Evolutionary conservation across 1,140 invertebrate genomes (phyloP).

Genomic region (Octopus sinensis): DNA sequence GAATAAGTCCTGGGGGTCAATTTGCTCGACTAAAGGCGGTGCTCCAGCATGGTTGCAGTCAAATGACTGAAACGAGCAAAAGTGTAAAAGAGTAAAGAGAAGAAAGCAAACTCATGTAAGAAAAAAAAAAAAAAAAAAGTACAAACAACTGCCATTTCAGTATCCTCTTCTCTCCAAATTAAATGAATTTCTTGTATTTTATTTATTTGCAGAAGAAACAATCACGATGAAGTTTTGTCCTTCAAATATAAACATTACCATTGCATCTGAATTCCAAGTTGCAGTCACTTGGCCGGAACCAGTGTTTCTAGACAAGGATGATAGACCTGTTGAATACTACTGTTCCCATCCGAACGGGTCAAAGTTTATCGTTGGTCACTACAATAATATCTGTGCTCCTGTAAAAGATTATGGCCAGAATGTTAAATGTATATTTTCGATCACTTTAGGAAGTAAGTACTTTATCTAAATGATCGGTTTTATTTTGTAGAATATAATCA

Average conservation of each 20-base stretch:
- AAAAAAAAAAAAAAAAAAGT: too few relatives aligned
- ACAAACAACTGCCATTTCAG: too few relatives aligned
- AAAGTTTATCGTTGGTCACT: slow-evolving; percentile 13
- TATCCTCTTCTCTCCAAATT: background rate
- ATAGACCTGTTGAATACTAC: slow-evolving; percentile 10
- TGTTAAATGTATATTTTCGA: background rate
- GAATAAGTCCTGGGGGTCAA: too few relatives aligned
- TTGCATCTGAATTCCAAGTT: slow-evolving; percentile 4
- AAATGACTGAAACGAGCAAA: too few relatives aligned
- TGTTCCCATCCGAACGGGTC: slow-evolving; percentile 18
- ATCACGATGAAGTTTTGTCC: slow-evolving; percentile 17
- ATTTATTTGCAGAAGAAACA: slow-evolving; percentile 15
- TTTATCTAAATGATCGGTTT: background rate
- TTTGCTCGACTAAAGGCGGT: too few relatives aligned
- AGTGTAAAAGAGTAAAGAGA: too few relatives aligned
- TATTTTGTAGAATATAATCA: background rate
- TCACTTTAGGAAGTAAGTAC: slow-evolving; percentile 9
- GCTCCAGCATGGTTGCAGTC: too few relatives aligned
- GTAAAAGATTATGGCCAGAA: background rate
- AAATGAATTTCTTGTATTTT: background rate
- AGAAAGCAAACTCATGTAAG: too few relatives aligned
- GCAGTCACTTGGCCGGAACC: slow-evolving; percentile 18
- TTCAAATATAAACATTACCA: slow-evolving; percentile 14
- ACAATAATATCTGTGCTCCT: slow-evolving; percentile 17
- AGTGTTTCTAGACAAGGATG: slow-evolving; percentile 19